Percentiles rank a stretch among this genome's conserved stretches.
phyloP scores from a whole-genome alignment of 1,140 invertebrate species.

The Drosophila lacertosa region DNA sequence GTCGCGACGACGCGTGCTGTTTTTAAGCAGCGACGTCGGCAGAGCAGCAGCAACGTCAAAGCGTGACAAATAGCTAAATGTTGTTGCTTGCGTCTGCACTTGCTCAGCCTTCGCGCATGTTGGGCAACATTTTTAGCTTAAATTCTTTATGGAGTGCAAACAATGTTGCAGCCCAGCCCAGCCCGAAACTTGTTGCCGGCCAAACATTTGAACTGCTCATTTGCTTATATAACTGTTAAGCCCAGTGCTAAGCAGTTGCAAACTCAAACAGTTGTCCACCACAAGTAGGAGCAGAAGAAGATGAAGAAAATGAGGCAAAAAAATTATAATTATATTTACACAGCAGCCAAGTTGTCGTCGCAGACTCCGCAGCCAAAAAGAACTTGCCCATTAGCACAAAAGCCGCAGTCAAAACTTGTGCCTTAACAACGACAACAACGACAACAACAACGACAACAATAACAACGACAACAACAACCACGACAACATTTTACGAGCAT shows the following conservation, averaged over 20 bases:
- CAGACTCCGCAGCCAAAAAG: slow-evolving; percentile 18
- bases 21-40: slow-evolving; percentile 4
- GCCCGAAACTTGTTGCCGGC: slow-evolving; percentile 50
- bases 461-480: background rate
- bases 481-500: slow-evolving; percentile 27
- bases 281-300: background rate
- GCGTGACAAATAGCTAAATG: slow-evolving; percentile 66
- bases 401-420: slow-evolving; percentile 41
- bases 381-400: slow-evolving; percentile 41
- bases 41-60: slow-evolving; percentile 54
- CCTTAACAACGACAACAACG: background rate
- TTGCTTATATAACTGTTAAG: slow-evolving; percentile 49
- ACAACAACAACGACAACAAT: slow-evolving; percentile 10
- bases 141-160: slow-evolving; percentile 9
- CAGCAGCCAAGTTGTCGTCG: slow-evolving; percentile 29
- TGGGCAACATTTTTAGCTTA: slow-evolving; percentile 42
- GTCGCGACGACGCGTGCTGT: slow-evolving; percentile 31
- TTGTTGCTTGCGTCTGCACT: slow-evolving; percentile 39
- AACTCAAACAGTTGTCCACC: slow-evolving; percentile 13
- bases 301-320: slow-evolving; percentile 16
- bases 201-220: slow-evolving; percentile 19
- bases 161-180: slow-evolving; percentile 13
- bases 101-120: slow-evolving; percentile 30
- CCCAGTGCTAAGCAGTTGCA: slow-evolving; percentile 22
- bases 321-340: slow-evolving; percentile 46